Evolutionary conservation across 1,140 invertebrate genomes (phyloP).

Genomic region (Drosophila fuyamai): DNA sequence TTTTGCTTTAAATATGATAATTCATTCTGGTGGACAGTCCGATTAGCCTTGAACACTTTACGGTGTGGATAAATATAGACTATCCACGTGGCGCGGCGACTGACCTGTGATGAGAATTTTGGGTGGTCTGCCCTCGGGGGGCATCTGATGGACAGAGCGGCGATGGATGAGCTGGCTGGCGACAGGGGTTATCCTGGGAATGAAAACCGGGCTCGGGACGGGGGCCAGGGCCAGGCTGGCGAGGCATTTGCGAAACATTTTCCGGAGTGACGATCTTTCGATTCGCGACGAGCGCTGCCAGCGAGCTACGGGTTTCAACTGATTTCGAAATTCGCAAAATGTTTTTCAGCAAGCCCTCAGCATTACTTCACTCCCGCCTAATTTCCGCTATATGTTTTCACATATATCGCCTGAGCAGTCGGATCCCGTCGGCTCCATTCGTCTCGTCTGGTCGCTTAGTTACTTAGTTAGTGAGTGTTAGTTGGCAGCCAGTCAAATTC

Average conservation of each 20-base stretch:
- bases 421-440: conserved; percentile 33
- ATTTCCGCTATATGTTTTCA: conserved; percentile 67
- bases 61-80: conserved; percentile 9
- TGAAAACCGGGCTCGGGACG: neutral
- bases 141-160: conserved; percentile 48
- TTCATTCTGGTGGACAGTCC: neutral
- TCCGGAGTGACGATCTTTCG: conserved; percentile 1
- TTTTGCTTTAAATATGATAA: neutral
- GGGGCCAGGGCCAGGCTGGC: conserved; percentile 43
- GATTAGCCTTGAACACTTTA: conserved; percentile 21
- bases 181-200: conserved; percentile 28
- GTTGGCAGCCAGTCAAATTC: conserved; percentile 73
- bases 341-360: conserved; percentile 52
- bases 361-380: conserved; percentile 18
- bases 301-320: conserved; percentile 71
- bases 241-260: conserved; percentile 75
- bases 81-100: conserved; percentile 42
- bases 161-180: conserved; percentile 47
- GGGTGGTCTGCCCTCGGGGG: conserved; percentile 76
- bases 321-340: conserved; percentile 72
- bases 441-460: conserved; percentile 8
- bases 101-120: conserved; percentile 86
- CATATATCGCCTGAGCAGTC: conserved; percentile 64
- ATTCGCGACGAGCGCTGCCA: conserved; percentile 26
- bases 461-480: conserved; percentile 23